These are phyloP conservation scores for Sigmodon hispidus DNA, from an alignment of 2,113 vertebrate species.

Conservation along the genomic window DNA sequence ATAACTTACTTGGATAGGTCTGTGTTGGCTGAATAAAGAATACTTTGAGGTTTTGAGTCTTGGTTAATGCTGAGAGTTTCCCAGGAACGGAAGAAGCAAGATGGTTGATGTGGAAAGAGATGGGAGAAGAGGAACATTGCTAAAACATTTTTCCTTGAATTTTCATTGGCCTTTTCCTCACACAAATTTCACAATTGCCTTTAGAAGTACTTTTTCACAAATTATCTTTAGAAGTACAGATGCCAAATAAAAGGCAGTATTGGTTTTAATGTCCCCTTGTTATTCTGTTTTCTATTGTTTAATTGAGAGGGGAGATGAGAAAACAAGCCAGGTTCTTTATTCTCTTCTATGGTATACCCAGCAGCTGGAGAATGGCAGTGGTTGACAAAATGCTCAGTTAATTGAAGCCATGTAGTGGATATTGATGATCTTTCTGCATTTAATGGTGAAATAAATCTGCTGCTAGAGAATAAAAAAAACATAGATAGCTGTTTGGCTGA, in stretches of 20 bases:
- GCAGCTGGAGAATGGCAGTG: conserved; percentile 75
- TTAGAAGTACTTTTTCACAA: conserved; percentile 8
- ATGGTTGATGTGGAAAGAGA: neutral
- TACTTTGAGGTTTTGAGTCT: neutral
- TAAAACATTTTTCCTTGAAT: neutral
- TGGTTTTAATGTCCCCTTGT: conserved; percentile 5
- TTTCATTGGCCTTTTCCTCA: neutral
- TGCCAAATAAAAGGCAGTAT: conserved; percentile 12
- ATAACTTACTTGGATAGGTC: neutral
- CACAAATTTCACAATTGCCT: conserved; percentile 1
- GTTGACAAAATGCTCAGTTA: conserved; percentile 83
- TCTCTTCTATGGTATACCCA: conserved; percentile 73
- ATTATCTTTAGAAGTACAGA: conserved; percentile 23
- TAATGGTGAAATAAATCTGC: conserved; percentile 81
- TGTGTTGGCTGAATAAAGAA: neutral
- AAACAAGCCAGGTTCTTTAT: conserved; percentile 62
- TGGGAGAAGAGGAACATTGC: neutral
- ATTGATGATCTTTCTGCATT: conserved; percentile 82
- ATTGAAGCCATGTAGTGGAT: conserved; percentile 80
- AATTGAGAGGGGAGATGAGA: conserved; percentile 65
- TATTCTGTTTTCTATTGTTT: conserved; percentile 60
- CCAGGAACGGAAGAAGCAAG: neutral
- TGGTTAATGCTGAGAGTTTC: neutral
- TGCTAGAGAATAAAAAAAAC: conserved; percentile 68
- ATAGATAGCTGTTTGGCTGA: conserved; percentile 81